A percentile compares a stretch with the other conserved stretches of the same genome.
phyloP scores from a whole-genome alignment of 2,113 vertebrate genomes.

The Spheniscus mendiculus region DNA sequence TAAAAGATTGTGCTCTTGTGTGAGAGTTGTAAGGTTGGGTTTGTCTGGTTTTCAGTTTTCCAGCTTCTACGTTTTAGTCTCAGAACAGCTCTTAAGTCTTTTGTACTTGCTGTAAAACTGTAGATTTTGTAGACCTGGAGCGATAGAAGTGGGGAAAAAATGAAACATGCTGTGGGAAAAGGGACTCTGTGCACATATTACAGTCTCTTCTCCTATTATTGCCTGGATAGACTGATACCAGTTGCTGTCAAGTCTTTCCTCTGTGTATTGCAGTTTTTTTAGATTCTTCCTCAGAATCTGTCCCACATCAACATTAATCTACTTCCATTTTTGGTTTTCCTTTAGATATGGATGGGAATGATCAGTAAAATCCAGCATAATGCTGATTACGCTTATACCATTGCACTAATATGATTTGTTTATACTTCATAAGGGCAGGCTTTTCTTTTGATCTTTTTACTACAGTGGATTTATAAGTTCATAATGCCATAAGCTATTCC shows the following conservation, averaged over 20 bases:
- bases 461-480: constrained; percentile 1
- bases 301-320: neutral
- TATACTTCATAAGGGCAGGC: neutral
- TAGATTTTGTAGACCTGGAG: constrained; percentile 5
- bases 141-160: neutral
- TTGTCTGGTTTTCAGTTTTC: neutral
- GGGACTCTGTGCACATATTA: neutral
- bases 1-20: neutral
- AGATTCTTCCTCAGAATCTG: neutral
- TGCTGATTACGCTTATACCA: neutral
- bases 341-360: neutral
- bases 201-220: constrained; percentile 10
- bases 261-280: constrained; percentile 16
- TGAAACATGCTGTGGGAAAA: neutral
- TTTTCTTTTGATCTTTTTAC: constrained; percentile 16
- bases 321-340: neutral
- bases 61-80: neutral
- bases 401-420: neutral
- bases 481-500: neutral
- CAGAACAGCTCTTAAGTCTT: constrained; percentile 25
- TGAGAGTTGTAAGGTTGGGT: neutral
- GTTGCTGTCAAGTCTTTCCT: constrained; percentile 11
- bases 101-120: neutral
- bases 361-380: neutral
- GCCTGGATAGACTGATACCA: neutral